Percentiles rank a stretch among this genome's conserved stretches.
Conservation (phyloP, 2,888 invertebrate genomes). For the Andrena haemorrhoa region DNA sequence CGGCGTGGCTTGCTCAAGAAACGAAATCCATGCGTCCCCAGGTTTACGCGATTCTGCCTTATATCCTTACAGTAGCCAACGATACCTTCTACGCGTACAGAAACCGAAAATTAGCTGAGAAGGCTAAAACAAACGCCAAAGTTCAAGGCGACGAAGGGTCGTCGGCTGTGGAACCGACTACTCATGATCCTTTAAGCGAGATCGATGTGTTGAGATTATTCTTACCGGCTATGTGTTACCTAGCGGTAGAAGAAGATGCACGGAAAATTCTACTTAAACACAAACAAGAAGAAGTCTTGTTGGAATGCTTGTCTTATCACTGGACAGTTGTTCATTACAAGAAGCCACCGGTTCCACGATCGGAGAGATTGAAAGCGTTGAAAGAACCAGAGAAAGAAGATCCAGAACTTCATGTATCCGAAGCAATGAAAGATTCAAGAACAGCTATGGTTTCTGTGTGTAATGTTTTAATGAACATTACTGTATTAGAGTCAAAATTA, state of each 20-base stretch:
- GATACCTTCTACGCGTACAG: slow-evolving; percentile 92
- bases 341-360: slow-evolving; percentile 92
- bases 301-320: slow-evolving; percentile 92
- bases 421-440: slow-evolving; percentile 94
- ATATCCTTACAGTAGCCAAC: slow-evolving; percentile 92
- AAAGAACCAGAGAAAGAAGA: slow-evolving; percentile 91
- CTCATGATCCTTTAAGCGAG: slow-evolving; percentile 86
- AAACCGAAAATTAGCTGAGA: slow-evolving; percentile 89
- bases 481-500: slow-evolving; percentile 93
- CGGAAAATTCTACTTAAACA: slow-evolving; percentile 91
- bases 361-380: slow-evolving; percentile 91
- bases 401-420: slow-evolving; percentile 90
- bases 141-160: slow-evolving; percentile 76
- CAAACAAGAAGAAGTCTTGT: slow-evolving; percentile 92
- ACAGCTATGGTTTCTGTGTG: slow-evolving; percentile 95
- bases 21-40: slow-evolving; percentile 94
- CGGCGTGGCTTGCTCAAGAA: slow-evolving; percentile 96
- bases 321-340: slow-evolving; percentile 95
- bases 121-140: slow-evolving; percentile 87
- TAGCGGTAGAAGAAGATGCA: slow-evolving; percentile 95
- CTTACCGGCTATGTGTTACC: slow-evolving; percentile 95
- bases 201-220: slow-evolving; percentile 92
- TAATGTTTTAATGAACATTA: slow-evolving; percentile 96
- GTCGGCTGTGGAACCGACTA: slow-evolving; percentile 78
- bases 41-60: slow-evolving; percentile 93